Evolutionary conservation across 2,888 invertebrate genomes (phyloP).

Genomic region (Frankliniella fusca): DNA sequence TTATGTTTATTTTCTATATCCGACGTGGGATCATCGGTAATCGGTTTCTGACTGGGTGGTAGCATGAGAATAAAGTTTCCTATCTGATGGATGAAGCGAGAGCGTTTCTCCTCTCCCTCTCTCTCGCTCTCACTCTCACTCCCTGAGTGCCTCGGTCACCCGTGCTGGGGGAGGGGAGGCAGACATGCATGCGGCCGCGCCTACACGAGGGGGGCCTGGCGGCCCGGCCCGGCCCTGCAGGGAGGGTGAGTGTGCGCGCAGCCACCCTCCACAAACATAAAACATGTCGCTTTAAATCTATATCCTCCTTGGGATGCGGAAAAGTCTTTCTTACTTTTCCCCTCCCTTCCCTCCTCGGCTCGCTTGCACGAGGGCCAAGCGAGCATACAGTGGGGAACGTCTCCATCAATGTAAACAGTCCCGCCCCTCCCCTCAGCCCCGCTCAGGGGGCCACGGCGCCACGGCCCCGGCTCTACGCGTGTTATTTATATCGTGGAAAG

Average conservation of each 20-base stretch:
- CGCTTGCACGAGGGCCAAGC: not conserved
- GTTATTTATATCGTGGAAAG: too few relatives aligned
- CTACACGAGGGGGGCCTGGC: too few relatives aligned
- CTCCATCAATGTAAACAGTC: slow-evolving; percentile 26
- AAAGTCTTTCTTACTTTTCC: slow-evolving; percentile 15
- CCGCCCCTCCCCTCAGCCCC: not conserved
- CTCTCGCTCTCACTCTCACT: not conserved
- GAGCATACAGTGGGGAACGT: not conserved
- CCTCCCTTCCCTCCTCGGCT: not conserved
- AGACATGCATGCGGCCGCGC: not conserved
- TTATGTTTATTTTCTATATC: too few relatives aligned
- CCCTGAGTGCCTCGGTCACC: too few relatives aligned
- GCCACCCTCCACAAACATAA: slow-evolving; percentile 22
- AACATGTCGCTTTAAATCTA: slow-evolving; percentile 25
- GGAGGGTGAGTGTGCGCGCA: not conserved
- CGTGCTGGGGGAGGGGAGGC: not conserved
- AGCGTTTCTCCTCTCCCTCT: not conserved
- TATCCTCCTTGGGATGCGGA: not conserved
- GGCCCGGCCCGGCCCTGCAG: too few relatives aligned
- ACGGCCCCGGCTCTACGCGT: too few relatives aligned
- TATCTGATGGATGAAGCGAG: too few relatives aligned
- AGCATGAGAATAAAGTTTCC: too few relatives aligned
- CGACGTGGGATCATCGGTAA: too few relatives aligned
- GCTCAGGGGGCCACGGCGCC: too few relatives aligned
- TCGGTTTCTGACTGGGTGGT: too few relatives aligned